Evolutionary conservation across 1,140 invertebrate genomes (phyloP).

Genomic region (Bombyx mandarina): DNA sequence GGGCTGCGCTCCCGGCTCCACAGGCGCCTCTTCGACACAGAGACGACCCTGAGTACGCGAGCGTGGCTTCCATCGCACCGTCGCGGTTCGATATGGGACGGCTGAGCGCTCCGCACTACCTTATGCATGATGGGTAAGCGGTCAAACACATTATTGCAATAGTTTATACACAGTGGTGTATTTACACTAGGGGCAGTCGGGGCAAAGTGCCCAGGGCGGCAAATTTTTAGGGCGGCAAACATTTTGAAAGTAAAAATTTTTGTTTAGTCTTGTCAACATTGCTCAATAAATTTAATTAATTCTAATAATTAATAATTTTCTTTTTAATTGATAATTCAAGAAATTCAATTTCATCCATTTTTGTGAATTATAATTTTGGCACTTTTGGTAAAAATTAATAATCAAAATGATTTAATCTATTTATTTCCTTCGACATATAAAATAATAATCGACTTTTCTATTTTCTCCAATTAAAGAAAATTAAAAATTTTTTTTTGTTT

Average conservation of each 20-base stretch:
- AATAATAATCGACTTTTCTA: too few relatives aligned
- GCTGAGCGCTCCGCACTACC: conserved; percentile 42
- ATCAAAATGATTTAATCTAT: too few relatives aligned
- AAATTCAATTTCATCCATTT: neutral
- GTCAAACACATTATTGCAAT: neutral
- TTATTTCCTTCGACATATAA: too few relatives aligned
- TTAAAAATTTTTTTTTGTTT: too few relatives aligned
- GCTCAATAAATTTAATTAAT: neutral
- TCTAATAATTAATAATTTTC: too few relatives aligned
- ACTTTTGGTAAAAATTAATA: too few relatives aligned
- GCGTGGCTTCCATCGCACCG: conserved; percentile 46
- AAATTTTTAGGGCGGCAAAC: too few relatives aligned
- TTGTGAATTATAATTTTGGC: too few relatives aligned
- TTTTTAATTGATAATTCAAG: too few relatives aligned
- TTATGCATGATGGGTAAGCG: conserved; percentile 54
- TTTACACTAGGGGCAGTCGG: neutral
- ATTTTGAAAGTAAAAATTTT: neutral
- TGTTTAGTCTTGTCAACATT: neutral
- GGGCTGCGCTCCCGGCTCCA: conserved; percentile 44
- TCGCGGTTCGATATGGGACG: conserved; percentile 37
- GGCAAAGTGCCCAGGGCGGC: neutral
- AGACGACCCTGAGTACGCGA: conserved; percentile 61
- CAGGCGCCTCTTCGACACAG: conserved; percentile 34
- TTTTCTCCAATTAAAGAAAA: too few relatives aligned
- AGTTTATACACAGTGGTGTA: neutral